These are phyloP conservation scores for Odontomachus brunneus DNA, from an alignment of 1,140 invertebrate genomes.

Conservation along the genomic window DNA sequence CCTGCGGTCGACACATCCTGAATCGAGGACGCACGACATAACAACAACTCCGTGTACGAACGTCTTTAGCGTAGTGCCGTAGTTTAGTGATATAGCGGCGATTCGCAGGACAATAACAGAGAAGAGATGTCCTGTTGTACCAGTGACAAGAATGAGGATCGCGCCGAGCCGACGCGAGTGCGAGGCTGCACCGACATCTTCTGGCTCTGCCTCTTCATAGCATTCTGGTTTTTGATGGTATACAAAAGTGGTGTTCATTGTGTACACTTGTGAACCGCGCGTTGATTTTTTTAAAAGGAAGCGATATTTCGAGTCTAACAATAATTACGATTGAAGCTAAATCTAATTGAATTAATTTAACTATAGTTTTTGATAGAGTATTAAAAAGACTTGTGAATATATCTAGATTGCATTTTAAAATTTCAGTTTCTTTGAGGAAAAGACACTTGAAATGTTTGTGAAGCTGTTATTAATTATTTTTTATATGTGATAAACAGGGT, in stretches of 20 bases:
- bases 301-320: too few species aligned
- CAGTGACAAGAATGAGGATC: constrained; percentile 79
- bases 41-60: constrained; percentile 20
- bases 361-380: too few species aligned
- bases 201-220: constrained; percentile 92
- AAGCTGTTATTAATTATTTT: too few species aligned
- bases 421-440: constrained; percentile 17
- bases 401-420: neutral
- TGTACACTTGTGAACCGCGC: neutral
- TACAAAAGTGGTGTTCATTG: constrained; percentile 44
- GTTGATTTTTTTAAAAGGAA: neutral
- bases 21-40: constrained; percentile 24
- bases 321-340: too few species aligned
- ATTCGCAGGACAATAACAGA: neutral
- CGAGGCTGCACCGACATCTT: constrained; percentile 94
- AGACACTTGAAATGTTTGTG: neutral
- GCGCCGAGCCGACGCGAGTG: constrained; percentile 80
- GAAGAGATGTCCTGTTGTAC: constrained; percentile 81
- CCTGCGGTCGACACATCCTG: neutral
- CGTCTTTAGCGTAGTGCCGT: neutral
- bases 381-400: constrained; percentile 3
- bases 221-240: constrained; percentile 96
- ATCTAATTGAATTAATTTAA: too few species aligned
- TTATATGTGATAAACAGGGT: neutral
- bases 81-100: neutral